Base-by-base conservation (phyloP, 2,888 invertebrate genomes). In the Gibbula magus region DNA sequence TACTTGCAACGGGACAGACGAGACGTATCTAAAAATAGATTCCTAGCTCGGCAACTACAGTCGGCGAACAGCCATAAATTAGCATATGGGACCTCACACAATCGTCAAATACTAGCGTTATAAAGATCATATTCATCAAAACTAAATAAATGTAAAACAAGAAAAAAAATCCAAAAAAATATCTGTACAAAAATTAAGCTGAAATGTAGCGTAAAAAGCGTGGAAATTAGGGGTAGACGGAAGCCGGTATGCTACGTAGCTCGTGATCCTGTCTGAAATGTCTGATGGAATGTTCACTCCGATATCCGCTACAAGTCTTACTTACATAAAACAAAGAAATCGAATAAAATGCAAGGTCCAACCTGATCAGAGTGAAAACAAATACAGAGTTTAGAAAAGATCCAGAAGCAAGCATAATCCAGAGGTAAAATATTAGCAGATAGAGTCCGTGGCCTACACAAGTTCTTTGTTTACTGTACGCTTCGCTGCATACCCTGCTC, bases 11-110 rank as follows among this genome's bases (percentile, higher is more conserved):
- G 32, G 70, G 39, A 70, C 70, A 39, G 29, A 39, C 70, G 35
- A 70, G 70, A 70, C 70, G 35, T 10, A 20, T 53, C 77, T 61
- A 77, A 77, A 77, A 35, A 77, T 77, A 77, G 77, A 77, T 45
- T 22, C 54, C 35, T 2, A 25, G 39, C 77, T 77, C 77, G 77
- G 77, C 77, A 77, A 77, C 77, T 66, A 53, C 51, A 70, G 75
- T 54, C 54, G 25, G 25, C 53, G n/a, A 53, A n/a, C 32, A 53
- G 54, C 54, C 53, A 75, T 77, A 77, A 77, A 77, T 77, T 77
- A 77, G 77, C 77, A 77, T 77, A 77, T 13, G 7, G 45, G 75
- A 53, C 51, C 75, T 32, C 75, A 70, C 70, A 70, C 70, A 70
- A 70, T 10, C 45, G 45, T 45, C 45, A 45, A 45, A 45, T 45